phyloP scores from a whole-genome alignment of 2,113 vertebrate genomes.

The Prunella himalayana region DNA sequence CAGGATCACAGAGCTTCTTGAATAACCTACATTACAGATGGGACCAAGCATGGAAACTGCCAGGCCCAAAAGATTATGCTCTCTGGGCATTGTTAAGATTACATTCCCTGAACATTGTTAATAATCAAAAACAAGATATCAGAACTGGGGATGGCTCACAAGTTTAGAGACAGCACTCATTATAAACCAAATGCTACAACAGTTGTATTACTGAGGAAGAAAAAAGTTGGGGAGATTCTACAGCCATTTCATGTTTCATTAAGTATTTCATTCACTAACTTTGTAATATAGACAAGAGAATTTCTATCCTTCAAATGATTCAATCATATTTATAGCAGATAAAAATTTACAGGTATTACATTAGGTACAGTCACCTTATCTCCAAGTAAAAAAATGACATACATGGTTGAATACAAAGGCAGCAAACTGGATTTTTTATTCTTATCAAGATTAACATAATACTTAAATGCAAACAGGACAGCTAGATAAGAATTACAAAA shows the following conservation, averaged over 20 bases:
- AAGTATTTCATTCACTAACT: not conserved
- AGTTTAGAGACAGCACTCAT: not conserved
- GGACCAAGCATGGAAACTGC: not conserved
- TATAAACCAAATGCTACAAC: not conserved
- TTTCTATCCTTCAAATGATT: slow-evolving; percentile 14
- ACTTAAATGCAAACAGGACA: slow-evolving; percentile 22
- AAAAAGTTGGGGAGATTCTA: not conserved
- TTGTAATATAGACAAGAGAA: not conserved
- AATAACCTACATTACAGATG: not conserved
- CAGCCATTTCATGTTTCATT: not conserved
- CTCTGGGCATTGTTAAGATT: not conserved
- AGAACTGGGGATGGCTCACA: not conserved
- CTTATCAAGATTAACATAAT: slow-evolving; percentile 23
- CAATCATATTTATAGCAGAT: slow-evolving; percentile 15
- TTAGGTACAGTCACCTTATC: slow-evolving; percentile 3
- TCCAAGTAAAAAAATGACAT: slow-evolving; percentile 8
- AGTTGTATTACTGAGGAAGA: not conserved
- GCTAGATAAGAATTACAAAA: not conserved
- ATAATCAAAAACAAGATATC: not conserved
- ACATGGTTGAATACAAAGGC: slow-evolving; percentile 33
- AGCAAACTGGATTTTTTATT: slow-evolving; percentile 15
- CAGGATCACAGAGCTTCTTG: not conserved
- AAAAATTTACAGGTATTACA: slow-evolving; percentile 33
- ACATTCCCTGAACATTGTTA: not conserved
- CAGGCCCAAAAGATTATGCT: not conserved